Conservation (phyloP, 2,797 vertebrate species). For the Mus spretus region DNA sequence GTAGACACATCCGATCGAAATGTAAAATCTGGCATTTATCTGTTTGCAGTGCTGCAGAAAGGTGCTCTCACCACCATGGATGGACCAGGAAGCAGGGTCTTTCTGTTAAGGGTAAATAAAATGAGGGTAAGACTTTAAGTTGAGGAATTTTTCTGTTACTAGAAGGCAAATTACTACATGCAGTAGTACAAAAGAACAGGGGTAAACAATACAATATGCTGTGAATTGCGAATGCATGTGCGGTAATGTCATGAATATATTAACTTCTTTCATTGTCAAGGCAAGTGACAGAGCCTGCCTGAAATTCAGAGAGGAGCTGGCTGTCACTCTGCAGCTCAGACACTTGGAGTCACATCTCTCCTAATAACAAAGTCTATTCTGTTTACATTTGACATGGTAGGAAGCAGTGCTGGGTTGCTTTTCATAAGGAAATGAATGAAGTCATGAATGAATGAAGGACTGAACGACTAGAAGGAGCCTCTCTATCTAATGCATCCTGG, state of each 20-base stretch:
- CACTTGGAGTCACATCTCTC: slow-evolving; percentile 85
- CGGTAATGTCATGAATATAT: slow-evolving; percentile 88
- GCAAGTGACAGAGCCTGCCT: slow-evolving; percentile 89
- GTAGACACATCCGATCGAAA: slow-evolving; percentile 84
- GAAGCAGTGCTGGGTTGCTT: slow-evolving; percentile 69
- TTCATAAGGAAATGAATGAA: slow-evolving; percentile 77
- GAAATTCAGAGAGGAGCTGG: slow-evolving; percentile 88
- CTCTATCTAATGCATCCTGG: slow-evolving; percentile 62
- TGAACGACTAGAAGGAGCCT: slow-evolving; percentile 45
- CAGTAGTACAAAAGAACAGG: slow-evolving; percentile 88
- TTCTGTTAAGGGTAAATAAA: slow-evolving; percentile 86
- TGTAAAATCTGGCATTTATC: slow-evolving; percentile 86
- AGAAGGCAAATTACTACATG: slow-evolving; percentile 88
- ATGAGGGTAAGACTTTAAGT: slow-evolving; percentile 86
- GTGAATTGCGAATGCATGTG: slow-evolving; percentile 87
- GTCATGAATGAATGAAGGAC: slow-evolving; percentile 81
- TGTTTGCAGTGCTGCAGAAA: slow-evolving; percentile 75
- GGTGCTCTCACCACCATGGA: slow-evolving; percentile 64
- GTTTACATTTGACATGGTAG: slow-evolving; percentile 88
- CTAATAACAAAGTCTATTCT: slow-evolving; percentile 89
- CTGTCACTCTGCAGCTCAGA: slow-evolving; percentile 85
- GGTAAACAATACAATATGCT: slow-evolving; percentile 88
- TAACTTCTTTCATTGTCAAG: slow-evolving; percentile 88
- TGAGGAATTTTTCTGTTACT: slow-evolving; percentile 88
- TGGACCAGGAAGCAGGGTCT: slow-evolving; percentile 78